Conservation (phyloP, 2,888 invertebrate genomes). For the Ophioninae sp. region DNA sequence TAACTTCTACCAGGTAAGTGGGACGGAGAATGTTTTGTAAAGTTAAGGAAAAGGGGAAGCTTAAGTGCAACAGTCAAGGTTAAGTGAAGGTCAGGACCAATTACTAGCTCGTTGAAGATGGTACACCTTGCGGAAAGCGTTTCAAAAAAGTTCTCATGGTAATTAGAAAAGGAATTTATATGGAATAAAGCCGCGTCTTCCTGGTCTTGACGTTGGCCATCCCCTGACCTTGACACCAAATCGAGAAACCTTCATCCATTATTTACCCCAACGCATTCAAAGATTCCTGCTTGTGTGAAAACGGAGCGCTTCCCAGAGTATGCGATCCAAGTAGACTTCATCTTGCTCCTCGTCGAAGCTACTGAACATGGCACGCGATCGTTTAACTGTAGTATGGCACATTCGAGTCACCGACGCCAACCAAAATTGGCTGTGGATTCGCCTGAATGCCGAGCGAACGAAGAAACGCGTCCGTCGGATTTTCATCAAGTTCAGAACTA, state of each 20-base stretch:
- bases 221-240: neutral
- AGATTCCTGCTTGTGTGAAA: neutral
- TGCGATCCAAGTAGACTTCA: neutral
- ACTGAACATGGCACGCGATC: constrained; percentile 10
- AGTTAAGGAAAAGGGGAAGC: neutral
- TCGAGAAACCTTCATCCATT: too few relatives aligned
- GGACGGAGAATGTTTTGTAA: neutral
- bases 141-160: neutral
- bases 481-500: constrained; percentile 48
- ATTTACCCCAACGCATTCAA: too few relatives aligned
- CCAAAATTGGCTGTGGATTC: constrained; percentile 63
- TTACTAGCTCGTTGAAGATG: neutral
- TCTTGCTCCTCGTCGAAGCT: constrained; percentile 15
- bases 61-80: neutral
- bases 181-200: neutral
- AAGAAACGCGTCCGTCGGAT: constrained; percentile 70
- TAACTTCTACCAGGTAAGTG: neutral
- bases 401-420: constrained; percentile 48
- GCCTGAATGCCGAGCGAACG: constrained; percentile 68
- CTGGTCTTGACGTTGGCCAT: neutral
- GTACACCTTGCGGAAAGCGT: too few relatives aligned
- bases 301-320: neutral
- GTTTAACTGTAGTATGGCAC: constrained; percentile 65
- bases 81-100: neutral
- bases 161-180: neutral